Evolutionary conservation across 2,888 invertebrate species (phyloP).

Genomic region (Entomobrya proxima): DNA sequence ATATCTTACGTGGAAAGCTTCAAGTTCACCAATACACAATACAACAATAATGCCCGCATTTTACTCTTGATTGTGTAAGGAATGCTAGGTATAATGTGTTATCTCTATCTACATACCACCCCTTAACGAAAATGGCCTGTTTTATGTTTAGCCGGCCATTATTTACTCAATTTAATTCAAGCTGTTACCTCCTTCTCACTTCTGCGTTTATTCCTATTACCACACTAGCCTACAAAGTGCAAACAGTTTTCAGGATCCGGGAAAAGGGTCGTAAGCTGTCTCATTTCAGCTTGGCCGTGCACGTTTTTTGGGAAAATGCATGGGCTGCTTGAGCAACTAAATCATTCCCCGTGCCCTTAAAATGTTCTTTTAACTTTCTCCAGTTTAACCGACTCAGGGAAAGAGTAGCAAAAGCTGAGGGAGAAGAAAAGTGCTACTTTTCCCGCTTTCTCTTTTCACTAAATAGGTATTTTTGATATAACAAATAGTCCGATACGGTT

Average conservation of each 20-base stretch:
- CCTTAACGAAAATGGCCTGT: background rate
- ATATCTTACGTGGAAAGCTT: background rate
- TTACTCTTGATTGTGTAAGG: background rate
- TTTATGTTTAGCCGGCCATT: conserved; percentile 48
- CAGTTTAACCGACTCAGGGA: too few relatives aligned
- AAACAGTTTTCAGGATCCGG: conserved; percentile 31
- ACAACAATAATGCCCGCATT: background rate
- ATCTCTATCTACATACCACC: background rate
- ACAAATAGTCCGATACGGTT: background rate
- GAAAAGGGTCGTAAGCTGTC: background rate
- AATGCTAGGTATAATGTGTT: background rate
- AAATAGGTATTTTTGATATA: background rate
- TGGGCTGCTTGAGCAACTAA: too few relatives aligned
- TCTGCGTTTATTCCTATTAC: conserved; percentile 11
- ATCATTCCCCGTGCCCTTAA: too few relatives aligned
- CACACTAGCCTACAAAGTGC: too few relatives aligned
- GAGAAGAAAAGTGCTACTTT: too few relatives aligned
- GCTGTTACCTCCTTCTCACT: conserved; percentile 42
- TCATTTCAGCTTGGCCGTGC: background rate
- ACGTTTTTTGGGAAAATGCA: background rate
- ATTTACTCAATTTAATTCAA: conserved; percentile 61
- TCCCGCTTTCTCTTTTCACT: background rate
- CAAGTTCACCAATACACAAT: background rate
- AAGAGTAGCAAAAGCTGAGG: too few relatives aligned
- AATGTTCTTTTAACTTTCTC: too few relatives aligned